Percentiles rank a stretch among this genome's conserved stretches.
phyloP scores from a whole-genome alignment of 1,140 invertebrate genomes.

The Colletes gigas region DNA sequence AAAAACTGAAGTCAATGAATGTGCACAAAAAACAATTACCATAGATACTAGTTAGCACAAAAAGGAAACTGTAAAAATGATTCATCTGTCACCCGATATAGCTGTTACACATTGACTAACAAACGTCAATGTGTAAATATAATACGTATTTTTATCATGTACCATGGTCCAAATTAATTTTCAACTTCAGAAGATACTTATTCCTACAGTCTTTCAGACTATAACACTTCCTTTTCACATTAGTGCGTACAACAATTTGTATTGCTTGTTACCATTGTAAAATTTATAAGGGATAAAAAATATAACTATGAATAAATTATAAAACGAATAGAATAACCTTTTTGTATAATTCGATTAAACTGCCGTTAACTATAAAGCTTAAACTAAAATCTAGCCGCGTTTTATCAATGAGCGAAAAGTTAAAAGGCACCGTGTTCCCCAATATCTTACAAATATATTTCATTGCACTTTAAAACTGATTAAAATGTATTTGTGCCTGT shows the following conservation, averaged over 20 bases:
- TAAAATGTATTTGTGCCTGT: neutral
- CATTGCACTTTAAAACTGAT: slow-evolving; percentile 40
- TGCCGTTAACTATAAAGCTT: slow-evolving; percentile 21
- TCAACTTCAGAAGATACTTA: neutral
- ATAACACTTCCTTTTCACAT: slow-evolving; percentile 4
- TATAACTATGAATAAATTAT: slow-evolving; percentile 10
- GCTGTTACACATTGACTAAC: neutral
- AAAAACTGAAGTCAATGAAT: neutral
- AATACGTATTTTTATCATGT: neutral
- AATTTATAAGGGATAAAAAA: neutral
- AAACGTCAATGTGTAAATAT: neutral
- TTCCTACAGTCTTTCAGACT: slow-evolving; percentile 7
- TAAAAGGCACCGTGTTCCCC: slow-evolving; percentile 46
- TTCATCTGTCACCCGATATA: neutral
- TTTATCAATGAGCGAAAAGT: slow-evolving; percentile 35
- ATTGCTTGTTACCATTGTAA: neutral
- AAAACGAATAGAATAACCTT: neutral
- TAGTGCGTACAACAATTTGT: neutral
- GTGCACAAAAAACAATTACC: neutral
- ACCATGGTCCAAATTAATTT: neutral
- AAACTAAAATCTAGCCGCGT: slow-evolving; percentile 27
- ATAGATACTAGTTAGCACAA: neutral
- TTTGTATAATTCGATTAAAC: neutral
- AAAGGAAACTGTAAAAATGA: too few species aligned
- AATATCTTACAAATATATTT: slow-evolving; percentile 43